phyloP scores from a whole-genome alignment of 2,113 vertebrate genomes.

The Xiphorhynchus elegans region DNA sequence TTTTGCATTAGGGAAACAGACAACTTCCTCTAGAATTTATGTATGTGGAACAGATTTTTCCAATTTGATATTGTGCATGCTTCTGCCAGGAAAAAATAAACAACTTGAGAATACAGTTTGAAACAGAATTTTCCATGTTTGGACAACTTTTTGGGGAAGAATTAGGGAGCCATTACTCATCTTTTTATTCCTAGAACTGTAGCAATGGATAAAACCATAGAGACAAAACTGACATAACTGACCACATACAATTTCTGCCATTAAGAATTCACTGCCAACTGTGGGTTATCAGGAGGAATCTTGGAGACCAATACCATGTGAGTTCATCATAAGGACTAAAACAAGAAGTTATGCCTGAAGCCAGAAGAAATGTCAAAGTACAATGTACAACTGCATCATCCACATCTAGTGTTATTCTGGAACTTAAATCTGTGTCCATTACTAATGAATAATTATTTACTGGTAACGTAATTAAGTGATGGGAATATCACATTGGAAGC shows the following conservation, averaged over 20 bases:
- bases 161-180: background rate
- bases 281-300: background rate
- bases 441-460: background rate
- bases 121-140: background rate
- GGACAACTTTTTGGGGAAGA: background rate
- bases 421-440: background rate
- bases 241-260: background rate
- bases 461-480: background rate
- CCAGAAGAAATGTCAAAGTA: background rate
- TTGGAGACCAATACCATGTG: accelerated
- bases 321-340: background rate
- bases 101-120: background rate
- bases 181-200: background rate
- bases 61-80: background rate
- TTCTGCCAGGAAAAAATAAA: background rate
- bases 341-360: background rate
- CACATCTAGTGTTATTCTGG: background rate
- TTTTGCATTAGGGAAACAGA: background rate
- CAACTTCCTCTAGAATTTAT: background rate
- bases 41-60: background rate
- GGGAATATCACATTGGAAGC: background rate
- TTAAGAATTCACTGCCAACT: background rate
- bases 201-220: background rate
- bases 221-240: background rate
- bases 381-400: background rate